Evolutionary conservation across 2,113 vertebrate genomes (phyloP).

Genomic region (Phocoena sinus): DNA sequence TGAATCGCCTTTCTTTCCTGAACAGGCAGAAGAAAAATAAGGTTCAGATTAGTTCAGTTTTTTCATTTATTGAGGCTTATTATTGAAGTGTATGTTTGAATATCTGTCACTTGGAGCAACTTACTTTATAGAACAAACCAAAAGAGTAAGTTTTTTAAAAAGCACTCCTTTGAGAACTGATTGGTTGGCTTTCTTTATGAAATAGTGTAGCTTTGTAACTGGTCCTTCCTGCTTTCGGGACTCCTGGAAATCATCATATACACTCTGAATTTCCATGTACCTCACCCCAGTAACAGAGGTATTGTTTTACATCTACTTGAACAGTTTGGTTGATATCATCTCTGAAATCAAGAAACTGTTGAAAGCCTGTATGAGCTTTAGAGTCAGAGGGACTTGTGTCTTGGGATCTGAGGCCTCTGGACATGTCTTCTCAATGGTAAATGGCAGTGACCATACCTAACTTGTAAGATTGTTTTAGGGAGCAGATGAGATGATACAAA

Average conservation of each 20-base stretch:
- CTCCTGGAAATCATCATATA: not conserved
- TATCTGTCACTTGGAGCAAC: slow-evolving; percentile 29
- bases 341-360: not conserved
- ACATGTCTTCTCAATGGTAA: not conserved
- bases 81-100: slow-evolving; percentile 60
- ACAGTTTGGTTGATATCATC: not conserved
- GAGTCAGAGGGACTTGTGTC: not conserved
- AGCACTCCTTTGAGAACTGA: slow-evolving; percentile 29
- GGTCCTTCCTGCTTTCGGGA: not conserved
- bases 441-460: not conserved
- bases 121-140: slow-evolving; percentile 43
- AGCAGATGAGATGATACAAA: not conserved
- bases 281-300: not conserved
- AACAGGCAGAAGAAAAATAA: slow-evolving; percentile 53
- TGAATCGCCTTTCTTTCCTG: slow-evolving; percentile 49
- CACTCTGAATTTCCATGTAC: not conserved
- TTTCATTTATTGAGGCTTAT: slow-evolving; percentile 53
- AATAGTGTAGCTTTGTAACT: not conserved
- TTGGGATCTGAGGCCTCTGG: not conserved
- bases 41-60: slow-evolving; percentile 20
- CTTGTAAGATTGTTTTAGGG: not conserved
- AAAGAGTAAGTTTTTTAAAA: not conserved
- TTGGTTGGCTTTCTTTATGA: slow-evolving; percentile 30
- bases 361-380: not conserved
- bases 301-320: not conserved